These are phyloP conservation scores for Myanophis thanlyinensis DNA, from an alignment of 2,113 vertebrate genomes.

Conservation along the genomic window DNA sequence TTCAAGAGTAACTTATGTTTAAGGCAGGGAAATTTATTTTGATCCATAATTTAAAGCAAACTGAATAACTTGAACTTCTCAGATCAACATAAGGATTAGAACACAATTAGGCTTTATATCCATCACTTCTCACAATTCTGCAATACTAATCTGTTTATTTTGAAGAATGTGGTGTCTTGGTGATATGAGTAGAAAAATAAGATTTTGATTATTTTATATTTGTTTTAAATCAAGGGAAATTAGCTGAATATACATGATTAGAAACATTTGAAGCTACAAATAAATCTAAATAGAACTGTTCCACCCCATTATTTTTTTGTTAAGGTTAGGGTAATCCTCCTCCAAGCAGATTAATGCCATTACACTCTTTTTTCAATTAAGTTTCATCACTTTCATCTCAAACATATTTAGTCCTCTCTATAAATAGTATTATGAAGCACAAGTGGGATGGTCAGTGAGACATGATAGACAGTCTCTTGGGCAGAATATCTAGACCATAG, in stretches of 20 bases:
- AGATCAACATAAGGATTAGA: neutral
- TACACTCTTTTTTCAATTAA: neutral
- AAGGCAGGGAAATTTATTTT: neutral
- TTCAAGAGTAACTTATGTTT: neutral
- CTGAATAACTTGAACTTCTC: neutral
- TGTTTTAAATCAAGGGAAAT: neutral
- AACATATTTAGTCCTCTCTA: neutral
- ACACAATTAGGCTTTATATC: neutral
- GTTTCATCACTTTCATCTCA: neutral
- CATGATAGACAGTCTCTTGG: neutral
- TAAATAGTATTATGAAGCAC: neutral
- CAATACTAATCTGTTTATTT: neutral
- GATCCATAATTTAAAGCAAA: neutral
- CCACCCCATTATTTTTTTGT: neutral
- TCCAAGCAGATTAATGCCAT: neutral
- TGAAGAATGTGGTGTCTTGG: neutral
- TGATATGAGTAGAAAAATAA: neutral
- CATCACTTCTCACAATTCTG: neutral
- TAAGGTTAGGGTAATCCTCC: neutral
- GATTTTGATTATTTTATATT: neutral
- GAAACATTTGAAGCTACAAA: neutral
- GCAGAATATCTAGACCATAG: neutral
- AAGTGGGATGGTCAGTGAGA: neutral
- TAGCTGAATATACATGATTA: neutral
- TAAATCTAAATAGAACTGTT: neutral